Conservation (phyloP, 2,888 invertebrate genomes). For the Pandemis corylana region DNA sequence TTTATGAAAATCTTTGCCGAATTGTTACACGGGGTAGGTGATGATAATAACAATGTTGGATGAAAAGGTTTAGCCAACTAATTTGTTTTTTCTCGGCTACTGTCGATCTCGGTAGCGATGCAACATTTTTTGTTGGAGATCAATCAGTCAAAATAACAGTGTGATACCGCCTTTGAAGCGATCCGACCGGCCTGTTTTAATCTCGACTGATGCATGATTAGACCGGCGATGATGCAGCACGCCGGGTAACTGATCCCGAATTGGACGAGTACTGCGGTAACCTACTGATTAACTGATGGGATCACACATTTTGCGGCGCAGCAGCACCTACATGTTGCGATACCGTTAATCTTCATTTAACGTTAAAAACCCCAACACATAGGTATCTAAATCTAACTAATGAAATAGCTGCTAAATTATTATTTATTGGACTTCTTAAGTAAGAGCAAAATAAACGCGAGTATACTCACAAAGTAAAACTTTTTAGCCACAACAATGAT, state of each 20-base stretch:
- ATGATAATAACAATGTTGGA: constrained; percentile 83
- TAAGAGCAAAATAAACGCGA: constrained; percentile 10
- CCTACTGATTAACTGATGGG: constrained; percentile 65
- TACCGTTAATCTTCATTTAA: background rate
- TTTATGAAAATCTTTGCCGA: constrained; percentile 55
- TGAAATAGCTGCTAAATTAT: background rate
- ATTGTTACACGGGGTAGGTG: constrained; percentile 75
- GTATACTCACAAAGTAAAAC: constrained; percentile 39
- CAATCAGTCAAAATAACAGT: constrained; percentile 86
- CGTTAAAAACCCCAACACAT: background rate
- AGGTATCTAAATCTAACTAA: background rate
- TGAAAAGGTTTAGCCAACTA: constrained; percentile 85
- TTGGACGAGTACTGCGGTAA: constrained; percentile 69
- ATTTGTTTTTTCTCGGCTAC: constrained; percentile 85
- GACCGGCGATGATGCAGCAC: constrained; percentile 83
- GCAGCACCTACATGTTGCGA: background rate
- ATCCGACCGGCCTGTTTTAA: constrained; percentile 83
- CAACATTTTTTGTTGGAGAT: constrained; percentile 82
- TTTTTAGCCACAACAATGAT: constrained; percentile 15
- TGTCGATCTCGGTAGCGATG: constrained; percentile 84
- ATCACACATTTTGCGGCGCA: constrained; percentile 24
- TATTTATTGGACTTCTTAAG: background rate
- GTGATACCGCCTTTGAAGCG: constrained; percentile 85
- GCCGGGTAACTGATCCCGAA: constrained; percentile 76
- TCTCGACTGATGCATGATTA: constrained; percentile 83